A percentile compares a stretch with the other conserved stretches of the same genome.
phyloP scores from a whole-genome alignment of 1,140 invertebrate genomes.

The Caerostris extrusa region DNA sequence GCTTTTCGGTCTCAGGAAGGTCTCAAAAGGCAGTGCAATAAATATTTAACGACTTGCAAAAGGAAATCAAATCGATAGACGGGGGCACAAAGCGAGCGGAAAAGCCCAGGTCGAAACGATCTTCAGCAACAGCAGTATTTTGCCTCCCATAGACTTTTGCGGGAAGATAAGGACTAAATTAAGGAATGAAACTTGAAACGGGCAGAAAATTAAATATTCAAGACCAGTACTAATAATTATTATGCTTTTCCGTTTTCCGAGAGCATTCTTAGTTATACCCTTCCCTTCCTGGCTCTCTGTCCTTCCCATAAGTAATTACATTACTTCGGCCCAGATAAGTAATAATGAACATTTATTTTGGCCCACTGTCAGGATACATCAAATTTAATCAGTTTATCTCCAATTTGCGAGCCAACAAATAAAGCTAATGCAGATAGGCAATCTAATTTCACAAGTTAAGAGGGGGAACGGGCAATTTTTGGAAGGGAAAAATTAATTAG shows the following conservation, averaged over 20 bases:
- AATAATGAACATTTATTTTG: slow-evolving; percentile 77
- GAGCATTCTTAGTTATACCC: slow-evolving; percentile 27
- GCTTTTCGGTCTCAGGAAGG: too few relatives aligned
- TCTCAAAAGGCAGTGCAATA: slow-evolving; percentile 58
- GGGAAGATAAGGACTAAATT: slow-evolving; percentile 71
- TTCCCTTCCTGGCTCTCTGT: too few relatives aligned
- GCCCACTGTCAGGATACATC: slow-evolving; percentile 69
- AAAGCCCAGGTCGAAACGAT: slow-evolving; percentile 54
- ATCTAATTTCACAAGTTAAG: slow-evolving; percentile 70
- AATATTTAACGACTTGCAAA: slow-evolving; percentile 62
- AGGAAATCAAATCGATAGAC: slow-evolving; percentile 26
- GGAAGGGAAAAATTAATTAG: slow-evolving; percentile 76
- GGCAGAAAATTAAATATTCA: slow-evolving; percentile 75
- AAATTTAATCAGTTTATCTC: slow-evolving; percentile 77
- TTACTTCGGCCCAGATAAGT: slow-evolving; percentile 70
- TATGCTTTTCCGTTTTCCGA: slow-evolving; percentile 49
- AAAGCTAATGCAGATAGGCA: slow-evolving; percentile 75
- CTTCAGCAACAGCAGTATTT: background rate
- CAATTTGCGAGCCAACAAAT: slow-evolving; percentile 74
- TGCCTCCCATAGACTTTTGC: background rate
- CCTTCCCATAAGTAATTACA: slow-evolving; percentile 29
- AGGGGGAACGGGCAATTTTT: slow-evolving; percentile 71
- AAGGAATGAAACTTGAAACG: slow-evolving; percentile 69
- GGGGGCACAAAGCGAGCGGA: slow-evolving; percentile 5
- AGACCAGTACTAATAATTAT: slow-evolving; percentile 76